Base-by-base conservation (phyloP, 2,888 invertebrate species). In the Dasysyrphus tricinctus region DNA sequence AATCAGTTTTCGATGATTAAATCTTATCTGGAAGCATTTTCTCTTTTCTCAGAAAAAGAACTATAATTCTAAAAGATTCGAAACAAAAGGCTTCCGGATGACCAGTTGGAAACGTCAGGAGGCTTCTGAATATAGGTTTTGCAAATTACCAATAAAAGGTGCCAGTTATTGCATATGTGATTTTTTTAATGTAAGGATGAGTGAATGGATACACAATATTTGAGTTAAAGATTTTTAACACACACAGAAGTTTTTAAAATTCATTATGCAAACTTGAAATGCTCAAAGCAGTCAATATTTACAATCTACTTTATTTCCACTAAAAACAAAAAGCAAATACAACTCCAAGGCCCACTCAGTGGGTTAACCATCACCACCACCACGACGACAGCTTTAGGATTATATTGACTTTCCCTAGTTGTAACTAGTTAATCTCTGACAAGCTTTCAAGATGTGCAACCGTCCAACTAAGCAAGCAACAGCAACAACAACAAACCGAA, bases 361-460 rank as follows among this genome's bases (percentile, higher is more conserved):
- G 63, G 32, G 59, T 61, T 63, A 56, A 72, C 8, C 54, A 54
- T 32, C 8, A 24, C 8, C 12, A 51, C 5, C 19, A 7, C 19
- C 11, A 37, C 65, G 42, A 37, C 65, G 42, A 47, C 32, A 51
- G 61, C 14, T 51, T 24, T n/a, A 12, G 6, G 51, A 44, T 44
- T 61, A 24, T 32, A 49, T 29, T 56, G 44, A 75, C 80, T 80
- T 80, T 80, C 80, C 59, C 69, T 49, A 49, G 56, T 49, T 70
- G 44, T 51, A 63, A 75, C 69, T 42, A 39, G 54, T 69, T 54
- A 69, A 70, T 75, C 70, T 47, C 54, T 39, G 75, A 47, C 80
- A 80, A 63, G 61, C 49, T 69, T 80, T 47, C 54, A 54, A 70
- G 63, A 37, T 47, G 34, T 51, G 12, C 57, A 57, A 24, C 56